Conservation (phyloP, 2,113 vertebrate genomes). For the Salminus brasiliensis region DNA sequence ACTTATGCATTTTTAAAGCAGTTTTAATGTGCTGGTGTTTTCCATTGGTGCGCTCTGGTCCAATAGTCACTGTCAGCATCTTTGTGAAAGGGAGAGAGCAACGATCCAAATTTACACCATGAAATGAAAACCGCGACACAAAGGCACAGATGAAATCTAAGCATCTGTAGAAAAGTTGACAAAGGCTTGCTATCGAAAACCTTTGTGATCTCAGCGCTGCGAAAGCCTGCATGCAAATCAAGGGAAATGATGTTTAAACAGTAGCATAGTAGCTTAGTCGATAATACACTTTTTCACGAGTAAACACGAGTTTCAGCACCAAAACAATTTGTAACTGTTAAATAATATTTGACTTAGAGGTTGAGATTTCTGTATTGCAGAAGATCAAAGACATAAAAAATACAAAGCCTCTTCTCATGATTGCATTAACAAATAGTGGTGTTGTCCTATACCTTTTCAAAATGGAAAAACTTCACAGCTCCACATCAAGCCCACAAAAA, state of each 20-base stretch:
- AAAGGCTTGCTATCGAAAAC: background rate
- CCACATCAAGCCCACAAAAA: no score
- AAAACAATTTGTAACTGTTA: background rate
- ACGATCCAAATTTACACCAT: background rate
- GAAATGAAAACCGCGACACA: background rate
- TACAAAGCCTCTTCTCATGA: no score
- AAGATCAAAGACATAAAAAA: background rate
- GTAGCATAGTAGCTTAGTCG: background rate
- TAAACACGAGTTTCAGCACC: background rate
- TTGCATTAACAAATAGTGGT: no score
- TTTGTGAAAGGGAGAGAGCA: background rate
- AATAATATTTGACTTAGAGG: no score
- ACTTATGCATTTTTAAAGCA: slow-evolving; percentile 52
- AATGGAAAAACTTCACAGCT: no score
- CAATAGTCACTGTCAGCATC: slow-evolving; percentile 16
- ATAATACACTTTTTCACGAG: no score
- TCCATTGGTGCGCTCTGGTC: background rate
- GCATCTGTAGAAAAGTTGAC: background rate
- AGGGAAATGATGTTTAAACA: background rate
- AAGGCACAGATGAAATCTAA: background rate
- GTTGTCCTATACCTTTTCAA: no score
- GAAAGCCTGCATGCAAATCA: background rate
- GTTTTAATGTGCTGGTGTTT: slow-evolving; percentile 35
- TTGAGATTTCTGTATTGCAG: background rate
- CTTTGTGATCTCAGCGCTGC: background rate